phyloP scores from a whole-genome alignment of 2,113 vertebrate species.

The crab-eating macaque (Macaca fascicularis) region T2T-MFA8v1.1 NC_088381.1:138996001-138996500 shows the following conservation, averaged over 20 bases:
- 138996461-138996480: background rate
- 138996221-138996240: background rate
- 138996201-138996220: background rate
- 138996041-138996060: background rate
- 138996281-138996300: background rate
- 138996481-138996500: background rate
- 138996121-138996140: background rate
- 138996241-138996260: background rate
- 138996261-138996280: background rate
- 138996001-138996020: background rate
- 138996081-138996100: background rate
- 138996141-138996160: background rate
- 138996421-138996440: constrained; percentile 15
- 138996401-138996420: background rate
- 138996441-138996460: background rate
- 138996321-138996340: background rate
- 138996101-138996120: background rate
- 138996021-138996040: background rate
- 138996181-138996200: background rate
- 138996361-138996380: background rate
- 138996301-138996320: background rate
- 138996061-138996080: background rate
- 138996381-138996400: background rate
- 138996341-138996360: background rate
- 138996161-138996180: background rate